phyloP scores from a whole-genome alignment of 2,113 vertebrate species.

The Gymnorhina tibicen region DNA sequence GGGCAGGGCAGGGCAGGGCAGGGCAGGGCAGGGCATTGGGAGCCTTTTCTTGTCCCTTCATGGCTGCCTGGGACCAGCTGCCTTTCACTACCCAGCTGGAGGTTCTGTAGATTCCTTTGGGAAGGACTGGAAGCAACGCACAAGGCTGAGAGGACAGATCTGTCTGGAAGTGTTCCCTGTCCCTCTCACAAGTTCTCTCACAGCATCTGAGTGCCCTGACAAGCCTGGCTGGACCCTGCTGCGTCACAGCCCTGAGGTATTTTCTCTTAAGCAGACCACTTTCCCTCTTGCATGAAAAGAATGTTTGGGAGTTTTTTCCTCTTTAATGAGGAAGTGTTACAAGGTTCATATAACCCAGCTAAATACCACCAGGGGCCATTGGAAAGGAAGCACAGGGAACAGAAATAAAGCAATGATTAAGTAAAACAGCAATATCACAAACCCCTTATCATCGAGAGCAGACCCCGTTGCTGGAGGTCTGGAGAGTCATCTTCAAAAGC shows the following conservation, averaged over 20 bases:
- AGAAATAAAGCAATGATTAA: neutral
- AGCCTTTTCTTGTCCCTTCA: rapidly evolving
- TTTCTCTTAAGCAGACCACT: neutral
- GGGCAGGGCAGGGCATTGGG: neutral
- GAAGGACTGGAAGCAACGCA: neutral
- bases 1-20: neutral
- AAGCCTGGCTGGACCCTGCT: neutral
- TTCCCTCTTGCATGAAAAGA: neutral
- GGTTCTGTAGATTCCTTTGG: neutral
- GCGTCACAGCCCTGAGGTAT: neutral
- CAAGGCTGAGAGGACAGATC: neutral
- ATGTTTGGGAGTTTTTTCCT: neutral
- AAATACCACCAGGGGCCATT: neutral
- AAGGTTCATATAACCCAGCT: neutral
- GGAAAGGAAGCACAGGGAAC: neutral
- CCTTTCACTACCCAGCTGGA: neutral
- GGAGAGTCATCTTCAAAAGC: neutral
- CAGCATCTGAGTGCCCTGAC: neutral
- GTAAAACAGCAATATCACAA: neutral
- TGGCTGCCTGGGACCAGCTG: neutral
- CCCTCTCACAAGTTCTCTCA: neutral
- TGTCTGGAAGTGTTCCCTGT: neutral
- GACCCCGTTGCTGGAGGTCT: neutral
- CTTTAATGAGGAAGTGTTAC: neutral
- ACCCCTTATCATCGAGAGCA: neutral